Percentiles rank a stretch among this genome's conserved stretches.
These are phyloP conservation scores for Leptestheria dahalacensis DNA, from an alignment of 1,140 invertebrate genomes.

Conservation along the genomic window DNA sequence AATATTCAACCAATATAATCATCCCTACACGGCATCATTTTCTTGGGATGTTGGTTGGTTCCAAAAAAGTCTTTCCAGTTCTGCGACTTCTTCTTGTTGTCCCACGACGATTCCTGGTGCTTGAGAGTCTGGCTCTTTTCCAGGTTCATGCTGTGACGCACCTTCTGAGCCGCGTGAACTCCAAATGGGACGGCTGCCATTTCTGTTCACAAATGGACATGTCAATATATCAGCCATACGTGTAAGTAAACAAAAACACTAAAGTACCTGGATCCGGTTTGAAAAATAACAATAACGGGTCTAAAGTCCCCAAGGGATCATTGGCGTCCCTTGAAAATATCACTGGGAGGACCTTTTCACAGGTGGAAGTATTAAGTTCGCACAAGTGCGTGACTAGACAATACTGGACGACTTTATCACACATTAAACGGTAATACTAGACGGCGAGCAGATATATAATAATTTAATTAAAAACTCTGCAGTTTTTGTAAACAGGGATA, in stretches of 20 bases:
- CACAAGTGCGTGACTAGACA: background rate
- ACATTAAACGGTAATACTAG: background rate
- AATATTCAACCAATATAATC: background rate
- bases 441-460: too few relatives aligned
- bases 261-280: too few relatives aligned
- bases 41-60: background rate
- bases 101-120: conserved; percentile 10
- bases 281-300: background rate
- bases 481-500: too few relatives aligned
- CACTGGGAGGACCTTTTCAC: background rate
- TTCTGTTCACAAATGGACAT: background rate
- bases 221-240: too few relatives aligned
- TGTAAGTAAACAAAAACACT: too few relatives aligned
- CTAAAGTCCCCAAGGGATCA: too few relatives aligned
- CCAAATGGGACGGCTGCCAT: conserved; percentile 23
- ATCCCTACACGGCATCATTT: background rate
- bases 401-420: background rate
- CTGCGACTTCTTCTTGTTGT: conserved; percentile 4
- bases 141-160: conserved; percentile 17
- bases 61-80: conserved; percentile 11
- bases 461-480: too few relatives aligned
- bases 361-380: background rate
- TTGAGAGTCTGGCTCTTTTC: background rate
- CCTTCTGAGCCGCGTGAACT: conserved; percentile 20
- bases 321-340: background rate